A percentile compares a stretch with the other conserved stretches of the same genome.
phyloP scores from a whole-genome alignment of 1,140 invertebrate species.

The Ylistrum balloti region DNA sequence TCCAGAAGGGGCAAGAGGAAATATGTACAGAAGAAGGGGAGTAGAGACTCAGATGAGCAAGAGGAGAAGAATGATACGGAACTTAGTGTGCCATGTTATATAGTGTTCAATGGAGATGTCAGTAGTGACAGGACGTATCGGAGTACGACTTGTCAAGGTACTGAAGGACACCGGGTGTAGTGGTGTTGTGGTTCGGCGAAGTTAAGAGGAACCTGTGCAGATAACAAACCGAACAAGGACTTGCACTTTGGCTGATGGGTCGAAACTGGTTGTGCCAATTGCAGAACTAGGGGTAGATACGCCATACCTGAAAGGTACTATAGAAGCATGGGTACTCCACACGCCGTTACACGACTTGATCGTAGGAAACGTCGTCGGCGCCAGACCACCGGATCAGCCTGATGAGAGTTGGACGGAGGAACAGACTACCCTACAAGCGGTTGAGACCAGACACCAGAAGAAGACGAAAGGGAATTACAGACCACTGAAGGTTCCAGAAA shows the following conservation, averaged over 20 bases:
- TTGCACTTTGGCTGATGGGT: constrained; percentile 59
- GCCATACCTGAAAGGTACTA: constrained; percentile 34
- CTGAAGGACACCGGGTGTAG: constrained; percentile 64
- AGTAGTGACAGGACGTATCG: constrained; percentile 45
- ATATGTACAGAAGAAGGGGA: too few species aligned
- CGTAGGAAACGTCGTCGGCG: constrained; percentile 24
- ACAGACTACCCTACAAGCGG: not conserved
- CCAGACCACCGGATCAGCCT: not conserved
- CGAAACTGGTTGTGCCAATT: not conserved
- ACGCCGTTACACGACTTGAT: constrained; percentile 47
- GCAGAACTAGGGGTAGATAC: constrained; percentile 54
- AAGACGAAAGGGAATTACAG: too few species aligned
- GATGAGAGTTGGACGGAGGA: constrained; percentile 11
- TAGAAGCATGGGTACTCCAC: constrained; percentile 39
- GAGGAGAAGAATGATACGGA: too few species aligned
- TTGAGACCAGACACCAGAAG: too few species aligned
- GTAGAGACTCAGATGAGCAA: too few species aligned
- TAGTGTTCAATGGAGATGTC: constrained; percentile 31
- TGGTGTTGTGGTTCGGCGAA: constrained; percentile 46
- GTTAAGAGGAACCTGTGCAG: constrained; percentile 40
- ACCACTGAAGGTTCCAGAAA: too few species aligned
- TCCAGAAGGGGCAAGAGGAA: too few species aligned
- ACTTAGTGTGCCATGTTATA: too few species aligned
- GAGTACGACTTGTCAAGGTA: constrained; percentile 13
- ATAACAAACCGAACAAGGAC: constrained; percentile 37